Percentiles rank a stretch among this genome's conserved stretches.
Evolutionary conservation across 2,113 vertebrate species (phyloP).

Genomic region (Capra hircus): DNA sequence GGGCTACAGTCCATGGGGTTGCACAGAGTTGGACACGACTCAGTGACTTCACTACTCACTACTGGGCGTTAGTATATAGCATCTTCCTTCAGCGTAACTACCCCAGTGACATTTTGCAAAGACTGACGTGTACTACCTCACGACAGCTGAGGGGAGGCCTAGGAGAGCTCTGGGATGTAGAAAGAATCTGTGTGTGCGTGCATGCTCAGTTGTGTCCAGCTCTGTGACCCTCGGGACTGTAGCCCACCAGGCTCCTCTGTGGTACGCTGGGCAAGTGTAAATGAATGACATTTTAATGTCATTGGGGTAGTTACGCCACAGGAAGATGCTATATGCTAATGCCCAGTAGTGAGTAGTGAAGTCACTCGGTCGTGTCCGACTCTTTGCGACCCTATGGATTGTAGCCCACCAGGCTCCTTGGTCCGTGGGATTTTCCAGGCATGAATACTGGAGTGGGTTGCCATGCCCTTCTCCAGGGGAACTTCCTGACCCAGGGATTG

Average conservation of each 20-base stretch:
- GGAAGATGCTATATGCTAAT: too few relatives aligned
- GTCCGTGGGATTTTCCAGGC: not conserved
- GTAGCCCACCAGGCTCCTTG: not conserved
- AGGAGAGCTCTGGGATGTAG: not conserved
- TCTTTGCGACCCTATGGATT: not conserved
- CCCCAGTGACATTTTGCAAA: not conserved
- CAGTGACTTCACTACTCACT: too few relatives aligned
- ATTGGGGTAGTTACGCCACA: too few relatives aligned
- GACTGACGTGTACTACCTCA: not conserved
- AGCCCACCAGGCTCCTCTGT: not conserved
- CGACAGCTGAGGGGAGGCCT: not conserved
- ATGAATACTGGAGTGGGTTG: not conserved
- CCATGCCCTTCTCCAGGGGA: not conserved
- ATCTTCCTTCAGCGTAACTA: not conserved
- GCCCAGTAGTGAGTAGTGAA: too few relatives aligned
- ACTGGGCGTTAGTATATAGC: not conserved
- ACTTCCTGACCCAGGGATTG: not conserved
- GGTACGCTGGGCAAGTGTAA: too few relatives aligned
- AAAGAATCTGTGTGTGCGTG: not conserved
- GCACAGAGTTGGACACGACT: too few relatives aligned
- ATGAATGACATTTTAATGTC: too few relatives aligned
- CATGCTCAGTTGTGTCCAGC: not conserved
- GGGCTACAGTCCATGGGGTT: too few relatives aligned
- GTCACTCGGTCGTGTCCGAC: not conserved
- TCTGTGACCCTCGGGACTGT: not conserved